Base-by-base conservation (phyloP, 1,140 invertebrate genomes). In the Heterodera schachtii region DNA sequence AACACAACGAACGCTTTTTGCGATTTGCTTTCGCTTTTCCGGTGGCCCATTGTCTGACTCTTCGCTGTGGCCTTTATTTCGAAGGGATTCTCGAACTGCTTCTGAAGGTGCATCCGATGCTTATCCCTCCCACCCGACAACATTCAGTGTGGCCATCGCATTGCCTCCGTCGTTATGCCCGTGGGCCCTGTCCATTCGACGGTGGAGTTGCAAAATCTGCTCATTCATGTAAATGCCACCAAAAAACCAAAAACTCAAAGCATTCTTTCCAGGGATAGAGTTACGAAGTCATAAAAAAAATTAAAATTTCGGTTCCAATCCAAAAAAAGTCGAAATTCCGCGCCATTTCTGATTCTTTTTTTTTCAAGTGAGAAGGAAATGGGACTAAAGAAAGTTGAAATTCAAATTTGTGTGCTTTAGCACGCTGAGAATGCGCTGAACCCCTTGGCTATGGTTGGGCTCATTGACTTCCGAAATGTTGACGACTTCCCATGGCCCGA, bases 181-280 rank as follows among this genome's bases (percentile, higher is more conserved):
- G 31, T 46, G 16, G 69, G 69, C n/a, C 69, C 69, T 3, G 69
- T 41, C 11, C 31, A 71, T 41, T 41, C 69, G 19, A 71, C 69
- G 31, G 69, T 71, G 69, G 69, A 71, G 43, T 21, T 71, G 69
- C 69, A 71, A 41, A 71, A 71, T 71, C 69, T 71, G 69, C 9
- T 71, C 21, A 71, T 71, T 19, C 19, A 43, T 41, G 69, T 69
- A 69, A 7, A 69, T 43, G 6, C 49, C 11, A 6, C 49, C 11
- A 8, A 49, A 49, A 49, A 49, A 49, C 47, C 47, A 49, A 52
- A 52, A 52, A 8, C 6, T 52, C 6, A 0, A 16, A 69, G 67
- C 67, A 69, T 9, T 69, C 49, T 31, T 31, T 31, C 1, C 31
- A 31, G 31, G 31, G 31, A 31, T 31, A 31, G 31, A 31, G 31